phyloP scores from a whole-genome alignment of 2,888 invertebrate species.

The Isotomurus palustris region DNA sequence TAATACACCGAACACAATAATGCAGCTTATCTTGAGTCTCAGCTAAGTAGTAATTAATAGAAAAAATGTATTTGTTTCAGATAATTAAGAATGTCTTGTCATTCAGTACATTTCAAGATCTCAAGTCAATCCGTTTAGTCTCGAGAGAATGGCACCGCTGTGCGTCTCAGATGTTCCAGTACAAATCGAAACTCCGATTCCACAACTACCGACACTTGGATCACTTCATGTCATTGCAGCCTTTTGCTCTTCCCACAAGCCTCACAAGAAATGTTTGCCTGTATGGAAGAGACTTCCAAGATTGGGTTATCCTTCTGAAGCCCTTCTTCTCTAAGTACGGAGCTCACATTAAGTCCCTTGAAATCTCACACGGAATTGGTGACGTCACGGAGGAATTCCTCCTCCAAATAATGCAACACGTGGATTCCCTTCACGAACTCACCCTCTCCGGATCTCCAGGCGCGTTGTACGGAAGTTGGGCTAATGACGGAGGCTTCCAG shows the following conservation, averaged over 20 bases:
- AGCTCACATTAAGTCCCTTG: not conserved
- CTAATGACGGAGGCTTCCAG: not conserved
- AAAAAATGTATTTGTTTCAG: not conserved
- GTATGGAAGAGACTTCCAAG: conserved; percentile 7
- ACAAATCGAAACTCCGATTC: conserved; percentile 6
- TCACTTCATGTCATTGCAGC: conserved; percentile 8
- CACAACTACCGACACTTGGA: conserved; percentile 1
- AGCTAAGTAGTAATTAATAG: not conserved
- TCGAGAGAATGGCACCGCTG: not conserved
- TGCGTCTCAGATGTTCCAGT: not conserved
- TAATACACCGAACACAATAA: not conserved
- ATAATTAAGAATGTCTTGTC: conserved; percentile 1
- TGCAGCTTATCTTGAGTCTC: not conserved
- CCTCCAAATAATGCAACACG: not conserved
- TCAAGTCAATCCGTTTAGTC: conserved; percentile 4
- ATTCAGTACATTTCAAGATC: conserved; percentile 2
- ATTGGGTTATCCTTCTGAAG: not conserved
- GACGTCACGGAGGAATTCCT: conserved; percentile 3
- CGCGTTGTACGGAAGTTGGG: not conserved
- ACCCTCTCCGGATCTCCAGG: conserved; percentile 2
- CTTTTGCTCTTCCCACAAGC: not conserved
- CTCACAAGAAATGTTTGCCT: not conserved
- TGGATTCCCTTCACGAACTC: conserved; percentile 1
- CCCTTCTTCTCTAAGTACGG: conserved; percentile 1
- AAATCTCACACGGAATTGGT: conserved; percentile 10